Conservation (phyloP, 1,140 invertebrate species). For the Eubasilissa regina region DNA sequence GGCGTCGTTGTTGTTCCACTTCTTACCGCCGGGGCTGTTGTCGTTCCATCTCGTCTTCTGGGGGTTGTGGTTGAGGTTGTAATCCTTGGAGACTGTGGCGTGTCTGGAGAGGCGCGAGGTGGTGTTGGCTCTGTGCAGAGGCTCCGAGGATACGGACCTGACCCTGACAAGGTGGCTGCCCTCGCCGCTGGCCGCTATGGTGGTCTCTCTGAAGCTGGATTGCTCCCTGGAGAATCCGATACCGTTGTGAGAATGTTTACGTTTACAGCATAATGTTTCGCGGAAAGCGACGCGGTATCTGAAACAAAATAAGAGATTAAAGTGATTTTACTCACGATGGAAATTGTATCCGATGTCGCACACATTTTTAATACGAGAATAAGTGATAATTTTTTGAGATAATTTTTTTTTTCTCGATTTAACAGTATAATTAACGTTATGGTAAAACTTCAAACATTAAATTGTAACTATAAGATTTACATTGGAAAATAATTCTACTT, state of each 20-base stretch:
- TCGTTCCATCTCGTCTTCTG: slow-evolving; percentile 41
- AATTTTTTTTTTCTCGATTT: too few relatives aligned
- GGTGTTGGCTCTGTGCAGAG: slow-evolving; percentile 62
- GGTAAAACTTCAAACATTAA: too few relatives aligned
- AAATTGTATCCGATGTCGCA: too few relatives aligned
- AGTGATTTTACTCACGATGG: too few relatives aligned
- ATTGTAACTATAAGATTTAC: too few relatives aligned
- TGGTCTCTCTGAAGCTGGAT: slow-evolving; percentile 74
- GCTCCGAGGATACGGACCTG: slow-evolving; percentile 64
- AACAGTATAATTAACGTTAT: too few relatives aligned
- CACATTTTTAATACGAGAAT: too few relatives aligned
- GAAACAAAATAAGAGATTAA: slow-evolving; percentile 44
- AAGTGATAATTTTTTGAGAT: too few relatives aligned
- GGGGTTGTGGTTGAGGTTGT: slow-evolving; percentile 59
- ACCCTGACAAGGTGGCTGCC: slow-evolving; percentile 67
- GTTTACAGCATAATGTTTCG: slow-evolving; percentile 77
- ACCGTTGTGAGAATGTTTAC: slow-evolving; percentile 63
- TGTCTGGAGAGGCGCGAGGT: slow-evolving; percentile 41
- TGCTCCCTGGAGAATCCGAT: slow-evolving; percentile 71
- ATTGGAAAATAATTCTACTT: too few relatives aligned
- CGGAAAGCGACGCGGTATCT: slow-evolving; percentile 88
- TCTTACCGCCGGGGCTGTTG: slow-evolving; percentile 35
- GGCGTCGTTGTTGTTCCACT: slow-evolving; percentile 47
- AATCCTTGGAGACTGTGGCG: slow-evolving; percentile 46
- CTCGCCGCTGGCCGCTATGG: slow-evolving; percentile 67